phyloP scores from a whole-genome alignment of 2,797 vertebrate genomes.

The Pseudochaenichthys georgianus region DNA sequence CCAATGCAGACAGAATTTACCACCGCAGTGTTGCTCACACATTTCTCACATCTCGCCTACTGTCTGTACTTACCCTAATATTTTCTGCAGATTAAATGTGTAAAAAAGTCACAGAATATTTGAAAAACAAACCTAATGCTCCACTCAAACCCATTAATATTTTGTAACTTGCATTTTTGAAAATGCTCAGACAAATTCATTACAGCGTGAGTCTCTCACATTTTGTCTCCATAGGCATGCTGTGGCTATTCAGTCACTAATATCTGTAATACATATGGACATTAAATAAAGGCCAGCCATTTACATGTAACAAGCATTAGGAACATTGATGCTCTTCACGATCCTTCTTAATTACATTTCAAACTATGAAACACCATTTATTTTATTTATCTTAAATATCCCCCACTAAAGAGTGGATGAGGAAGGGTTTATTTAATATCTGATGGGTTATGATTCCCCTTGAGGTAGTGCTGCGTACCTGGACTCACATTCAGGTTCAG shows the following conservation, averaged over 20 bases:
- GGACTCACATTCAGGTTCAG: too few species aligned
- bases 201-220: not conserved
- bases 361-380: not conserved
- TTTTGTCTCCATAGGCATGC: too few species aligned
- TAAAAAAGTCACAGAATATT: not conserved
- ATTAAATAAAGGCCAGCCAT: not conserved
- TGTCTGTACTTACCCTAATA: slow-evolving; percentile 4
- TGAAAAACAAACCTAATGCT: not conserved
- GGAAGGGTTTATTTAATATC: too few species aligned
- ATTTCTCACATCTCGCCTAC: not conserved
- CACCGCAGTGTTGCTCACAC: slow-evolving; percentile 20
- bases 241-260: not conserved
- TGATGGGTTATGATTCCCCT: not conserved
- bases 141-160: not conserved
- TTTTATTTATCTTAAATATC: not conserved
- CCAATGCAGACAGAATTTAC: slow-evolving; percentile 26
- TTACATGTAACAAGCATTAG: slow-evolving; percentile 1
- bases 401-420: not conserved
- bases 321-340: not conserved
- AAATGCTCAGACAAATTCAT: not conserved
- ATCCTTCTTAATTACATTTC: not conserved
- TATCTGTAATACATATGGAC: slow-evolving; percentile 9
- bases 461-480: too few species aligned
- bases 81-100: not conserved
- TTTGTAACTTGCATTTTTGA: not conserved